Percentiles rank a stretch among this genome's conserved stretches.
Conservation (phyloP, 2,797 vertebrate species). For the Anomalospiza imberbis region DNA sequence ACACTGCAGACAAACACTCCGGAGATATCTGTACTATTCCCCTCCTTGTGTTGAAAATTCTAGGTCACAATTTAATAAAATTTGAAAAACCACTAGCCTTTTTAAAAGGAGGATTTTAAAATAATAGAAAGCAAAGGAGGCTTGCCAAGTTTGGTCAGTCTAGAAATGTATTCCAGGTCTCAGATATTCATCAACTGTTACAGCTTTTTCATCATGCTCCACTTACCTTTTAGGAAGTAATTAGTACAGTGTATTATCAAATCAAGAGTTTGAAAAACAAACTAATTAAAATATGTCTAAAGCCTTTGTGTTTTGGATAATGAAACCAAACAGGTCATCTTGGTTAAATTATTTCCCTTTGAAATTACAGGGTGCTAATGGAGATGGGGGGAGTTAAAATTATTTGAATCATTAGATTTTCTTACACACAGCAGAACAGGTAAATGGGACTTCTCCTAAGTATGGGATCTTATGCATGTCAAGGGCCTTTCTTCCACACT, state of each 20-base stretch:
- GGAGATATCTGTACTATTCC: not conserved
- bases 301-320: not conserved
- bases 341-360: not conserved
- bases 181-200: not conserved
- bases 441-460: not conserved
- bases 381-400: not conserved
- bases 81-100: not conserved
- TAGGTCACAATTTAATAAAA: not conserved
- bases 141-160: not conserved
- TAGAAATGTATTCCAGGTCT: not conserved
- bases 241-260: not conserved
- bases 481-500: not conserved
- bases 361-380: not conserved
- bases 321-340: not conserved
- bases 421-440: not conserved
- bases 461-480: rapidly evolving
- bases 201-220: not conserved
- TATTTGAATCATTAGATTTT: not conserved
- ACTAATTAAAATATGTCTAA: not conserved
- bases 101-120: not conserved
- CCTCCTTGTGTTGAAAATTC: slow-evolving; percentile 24
- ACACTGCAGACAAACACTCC: slow-evolving; percentile 39
- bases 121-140: not conserved
- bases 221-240: slow-evolving; percentile 12
- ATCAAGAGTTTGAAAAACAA: slow-evolving; percentile 5